Evolutionary conservation across 1,140 invertebrate species (phyloP), one percentile per base, ranked within the genome.

Genomic region (Rhizoglyphus robini): DNA sequence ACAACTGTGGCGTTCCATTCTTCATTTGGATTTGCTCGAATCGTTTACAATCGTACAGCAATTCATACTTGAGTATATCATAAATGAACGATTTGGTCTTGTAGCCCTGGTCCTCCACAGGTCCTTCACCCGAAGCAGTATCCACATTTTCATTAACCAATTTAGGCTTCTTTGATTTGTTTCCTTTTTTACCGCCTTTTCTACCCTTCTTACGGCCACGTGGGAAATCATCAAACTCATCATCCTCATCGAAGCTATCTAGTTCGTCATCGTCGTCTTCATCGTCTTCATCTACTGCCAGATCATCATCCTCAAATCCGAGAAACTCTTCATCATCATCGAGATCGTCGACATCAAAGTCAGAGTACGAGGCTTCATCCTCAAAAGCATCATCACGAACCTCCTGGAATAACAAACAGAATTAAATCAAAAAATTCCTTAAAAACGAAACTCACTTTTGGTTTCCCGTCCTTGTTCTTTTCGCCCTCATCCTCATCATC

Each of bases 21-120:
- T 63, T 41, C 27, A 13, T 48, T 34, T 49, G n/a, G n/a, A n/a
- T 23, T 27, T n/a, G 27, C 13, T 30, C 38, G 31, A 30, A 27
- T 15, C n/a, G 27, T 27, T 18, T 1, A 1, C 4, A 64, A 36
- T 64, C 63, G 31, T 48, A 49, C n/a, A 64, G 23, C 15, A 64
- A 38, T 64, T 64, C 63, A 57, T 49, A 49, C 20, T 36, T 30
- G n/a, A 64, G 41, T 13, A 49, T 51, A 57, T 64, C 63, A 34
- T 23, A 48, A 36, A 64, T 48, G 15, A 48, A 18, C 8, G 27
- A 18, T 38, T 49, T 64, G 20, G 58, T 23, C 15, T 60, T 8
- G 29, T 51, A 23, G 36, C 18, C 18, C 36, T 18, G 8, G 18
- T 18, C 8, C 8, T 41, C 36, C 8, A 18, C 36, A 41, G 20